Evolutionary conservation across 30 jellyfish, hydroid and myxozoan species (phyloP), one percentile per base, ranked within the genome.

Genomic region (Clytia hemisphaerica): DNA sequence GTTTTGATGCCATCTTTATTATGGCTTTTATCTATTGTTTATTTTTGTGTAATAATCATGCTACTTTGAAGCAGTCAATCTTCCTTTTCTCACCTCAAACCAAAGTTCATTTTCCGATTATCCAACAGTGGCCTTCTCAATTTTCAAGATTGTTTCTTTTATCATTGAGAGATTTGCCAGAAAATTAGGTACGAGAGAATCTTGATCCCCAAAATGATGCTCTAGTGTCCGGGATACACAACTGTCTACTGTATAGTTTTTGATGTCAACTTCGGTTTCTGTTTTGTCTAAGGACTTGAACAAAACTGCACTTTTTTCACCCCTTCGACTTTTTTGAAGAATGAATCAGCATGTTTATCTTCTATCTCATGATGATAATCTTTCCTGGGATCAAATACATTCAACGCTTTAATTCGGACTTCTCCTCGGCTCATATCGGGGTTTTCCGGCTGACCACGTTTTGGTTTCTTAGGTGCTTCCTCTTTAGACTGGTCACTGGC

Each of bases 21-120:
- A 38, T 59, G 31, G 28, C 35, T 49, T 73, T 63, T 32, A 58
- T 60, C 27, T 62, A 19, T 0, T 46, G 30, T 63, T 63, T 40
- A 76, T 74, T 49, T 76, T 76, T 30, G 90, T 76, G 37, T 9
- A 76, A 29, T 42, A 28, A 30, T 45, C 65, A 26, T 63, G 83
- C 63, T 46, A 57, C 29, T n/a, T 44, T 7, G 90, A 63, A 32
- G 90, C 75, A 2, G 90, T 76, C 4, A 76, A 16, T 16, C 83
- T 49, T 47, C 90, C 90, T 31, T 33, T 47, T 26, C 90, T 30
- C n/a, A 18, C 27, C 6, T 76, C 24, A 2, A 45, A 10, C 90
- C 90, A 76, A 26, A 47, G 16, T 47, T 47, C 18, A 12, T 35
- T 25, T 12, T 47, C 73, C 3, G 90, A 38, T 45, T 76, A 75